phyloP scores from a whole-genome alignment of 2,113 vertebrate genomes.

The Oreochromis spilurus region DNA sequence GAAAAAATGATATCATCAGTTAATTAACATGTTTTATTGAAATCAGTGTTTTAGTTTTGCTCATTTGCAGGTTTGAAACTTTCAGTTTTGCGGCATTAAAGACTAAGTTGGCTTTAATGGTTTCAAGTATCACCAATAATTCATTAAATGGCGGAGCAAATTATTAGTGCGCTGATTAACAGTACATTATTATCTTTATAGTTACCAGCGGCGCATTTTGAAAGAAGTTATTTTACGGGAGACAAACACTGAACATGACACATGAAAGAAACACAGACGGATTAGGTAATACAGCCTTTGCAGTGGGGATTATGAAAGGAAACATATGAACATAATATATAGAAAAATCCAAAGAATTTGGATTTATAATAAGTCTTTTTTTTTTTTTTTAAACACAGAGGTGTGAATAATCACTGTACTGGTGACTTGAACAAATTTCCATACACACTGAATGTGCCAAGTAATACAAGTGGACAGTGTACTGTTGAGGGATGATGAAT shows the following conservation, averaged over 20 bases:
- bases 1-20: background rate
- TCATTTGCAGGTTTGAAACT: background rate
- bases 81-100: background rate
- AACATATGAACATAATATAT: background rate
- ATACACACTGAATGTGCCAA: background rate
- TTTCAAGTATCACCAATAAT: background rate
- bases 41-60: background rate
- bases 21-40: background rate
- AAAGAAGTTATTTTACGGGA: background rate
- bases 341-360: background rate
- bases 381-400: background rate
- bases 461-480: background rate
- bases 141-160: background rate
- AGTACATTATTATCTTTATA: background rate
- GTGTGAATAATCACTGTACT: background rate
- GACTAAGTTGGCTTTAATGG: background rate
- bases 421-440: background rate
- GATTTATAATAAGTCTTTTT: background rate
- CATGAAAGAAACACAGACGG: background rate
- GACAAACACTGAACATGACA: background rate
- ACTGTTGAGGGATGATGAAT: background rate
- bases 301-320: background rate
- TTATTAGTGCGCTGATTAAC: background rate
- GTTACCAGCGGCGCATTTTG: background rate
- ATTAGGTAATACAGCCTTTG: background rate